Conservation (phyloP, 2,113 vertebrate species). For the Chloroceryle aenea region DNA sequence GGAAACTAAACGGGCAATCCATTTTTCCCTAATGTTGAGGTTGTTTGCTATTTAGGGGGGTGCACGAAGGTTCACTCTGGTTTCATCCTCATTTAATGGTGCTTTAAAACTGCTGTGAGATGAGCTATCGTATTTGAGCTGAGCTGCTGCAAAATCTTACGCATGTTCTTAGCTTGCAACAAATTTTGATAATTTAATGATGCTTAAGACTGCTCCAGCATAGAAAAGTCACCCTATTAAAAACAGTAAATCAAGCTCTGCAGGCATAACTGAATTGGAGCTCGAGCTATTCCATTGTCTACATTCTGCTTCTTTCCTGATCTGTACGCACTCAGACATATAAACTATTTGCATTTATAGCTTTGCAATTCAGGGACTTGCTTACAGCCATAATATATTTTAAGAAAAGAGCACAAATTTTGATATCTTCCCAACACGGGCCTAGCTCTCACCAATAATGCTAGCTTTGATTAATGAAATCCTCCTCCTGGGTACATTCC, state of each 20-base stretch:
- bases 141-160: conserved; percentile 9
- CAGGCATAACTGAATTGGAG: conserved; percentile 55
- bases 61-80: neutral
- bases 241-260: conserved; percentile 77
- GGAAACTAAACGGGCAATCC: neutral
- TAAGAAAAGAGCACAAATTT: conserved; percentile 53
- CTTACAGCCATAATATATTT: conserved; percentile 53
- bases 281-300: conserved; percentile 64
- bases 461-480: conserved; percentile 56
- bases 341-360: conserved; percentile 59
- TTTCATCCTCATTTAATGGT: neutral
- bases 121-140: conserved; percentile 4
- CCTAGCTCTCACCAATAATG: conserved; percentile 51
- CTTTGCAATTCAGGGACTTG: conserved; percentile 69
- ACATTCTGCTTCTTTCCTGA: conserved; percentile 50
- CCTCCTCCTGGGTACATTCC: neutral
- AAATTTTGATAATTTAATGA: conserved; percentile 47
- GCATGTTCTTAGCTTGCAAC: conserved; percentile 39
- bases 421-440: conserved; percentile 43
- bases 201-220: conserved; percentile 25
- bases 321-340: neutral
- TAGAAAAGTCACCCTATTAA: conserved; percentile 72
- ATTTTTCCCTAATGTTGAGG: neutral
- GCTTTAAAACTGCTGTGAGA: conserved; percentile 5
- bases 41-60: neutral